phyloP scores from a whole-genome alignment of 2,888 invertebrate species.

The Acanthopleura granulata region DNA sequence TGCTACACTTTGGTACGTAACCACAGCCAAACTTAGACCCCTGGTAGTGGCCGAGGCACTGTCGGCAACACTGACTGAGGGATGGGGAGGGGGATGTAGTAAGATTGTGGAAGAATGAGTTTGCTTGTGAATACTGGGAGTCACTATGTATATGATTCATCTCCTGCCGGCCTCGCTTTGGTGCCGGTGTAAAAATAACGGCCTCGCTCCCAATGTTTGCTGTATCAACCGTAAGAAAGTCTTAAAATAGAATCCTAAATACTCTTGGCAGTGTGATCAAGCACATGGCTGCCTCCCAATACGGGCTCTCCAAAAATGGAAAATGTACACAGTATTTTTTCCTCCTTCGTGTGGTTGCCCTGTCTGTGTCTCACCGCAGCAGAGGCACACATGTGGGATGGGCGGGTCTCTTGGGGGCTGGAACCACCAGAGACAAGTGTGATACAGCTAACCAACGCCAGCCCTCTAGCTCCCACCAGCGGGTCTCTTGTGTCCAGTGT shows the following conservation, averaged over 20 bases:
- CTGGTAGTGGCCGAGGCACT: background rate
- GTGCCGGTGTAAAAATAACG: conserved; percentile 24
- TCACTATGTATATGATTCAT: conserved; percentile 13
- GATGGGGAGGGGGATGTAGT: background rate
- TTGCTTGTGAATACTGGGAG: background rate
- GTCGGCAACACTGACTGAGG: background rate
- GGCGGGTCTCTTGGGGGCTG: too few species aligned
- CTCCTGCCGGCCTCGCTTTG: conserved; percentile 14
- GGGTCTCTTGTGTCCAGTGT: too few species aligned
- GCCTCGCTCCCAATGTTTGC: conserved; percentile 18
- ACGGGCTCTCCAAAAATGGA: conserved; percentile 30
- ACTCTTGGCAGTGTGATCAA: conserved; percentile 15
- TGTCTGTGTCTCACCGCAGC: conserved; percentile 9
- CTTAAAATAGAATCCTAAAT: conserved; percentile 13
- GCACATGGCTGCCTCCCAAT: conserved; percentile 14
- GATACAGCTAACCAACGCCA: too few species aligned
- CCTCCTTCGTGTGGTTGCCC: background rate
- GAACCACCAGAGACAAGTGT: too few species aligned
- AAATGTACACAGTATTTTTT: conserved; percentile 27
- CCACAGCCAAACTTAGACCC: conserved; percentile 12
- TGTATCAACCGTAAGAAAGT: background rate
- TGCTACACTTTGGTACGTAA: conserved; percentile 1
- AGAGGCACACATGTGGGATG: background rate
- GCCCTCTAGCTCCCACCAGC: too few species aligned
- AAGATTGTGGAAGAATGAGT: conserved; percentile 16